A percentile compares a stretch with the other conserved stretches of the same genome.
Evolutionary conservation across 2,113 vertebrate species (phyloP).

Genomic region (Tichodroma muraria): DNA sequence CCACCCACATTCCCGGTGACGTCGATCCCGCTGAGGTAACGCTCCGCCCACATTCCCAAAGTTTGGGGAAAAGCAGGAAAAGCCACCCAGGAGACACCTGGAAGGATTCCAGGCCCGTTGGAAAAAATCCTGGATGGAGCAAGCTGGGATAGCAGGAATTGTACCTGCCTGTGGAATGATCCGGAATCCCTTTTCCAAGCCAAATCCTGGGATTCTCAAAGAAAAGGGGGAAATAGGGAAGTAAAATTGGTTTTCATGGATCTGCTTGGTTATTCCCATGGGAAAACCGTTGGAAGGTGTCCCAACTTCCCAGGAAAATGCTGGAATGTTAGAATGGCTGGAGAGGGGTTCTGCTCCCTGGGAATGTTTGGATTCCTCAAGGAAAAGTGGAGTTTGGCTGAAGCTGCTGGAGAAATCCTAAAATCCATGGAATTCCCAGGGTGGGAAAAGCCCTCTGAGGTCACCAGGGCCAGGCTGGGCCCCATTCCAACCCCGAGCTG

Average conservation of each 20-base stretch:
- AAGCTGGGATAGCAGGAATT: not conserved
- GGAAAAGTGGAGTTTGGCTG: rapidly evolving
- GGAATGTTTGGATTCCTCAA: not conserved
- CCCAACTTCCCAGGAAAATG: rapidly evolving
- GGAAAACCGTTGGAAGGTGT: not conserved
- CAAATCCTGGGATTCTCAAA: rapidly evolving
- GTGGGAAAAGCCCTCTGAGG: not conserved
- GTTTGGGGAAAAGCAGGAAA: not conserved
- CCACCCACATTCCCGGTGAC: not conserved
- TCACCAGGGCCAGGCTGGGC: not conserved
- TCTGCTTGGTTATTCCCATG: rapidly evolving
- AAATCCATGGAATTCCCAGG: not conserved
- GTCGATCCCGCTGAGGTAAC: not conserved
- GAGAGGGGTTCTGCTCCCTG: not conserved
- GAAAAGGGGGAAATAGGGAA: not conserved
- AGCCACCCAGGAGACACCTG: not conserved
- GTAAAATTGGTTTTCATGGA: rapidly evolving
- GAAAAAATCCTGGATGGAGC: not conserved
- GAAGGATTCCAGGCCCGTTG: not conserved
- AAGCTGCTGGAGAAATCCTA: not conserved
- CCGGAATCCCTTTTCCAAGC: not conserved
- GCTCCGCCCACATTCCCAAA: not conserved
- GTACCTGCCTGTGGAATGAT: not conserved
- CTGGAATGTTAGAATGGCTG: not conserved
- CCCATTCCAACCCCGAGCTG: not conserved